These are phyloP conservation scores for Diplolepis rosae DNA, from an alignment of 2,888 invertebrate genomes.

Conservation along the genomic window DNA sequence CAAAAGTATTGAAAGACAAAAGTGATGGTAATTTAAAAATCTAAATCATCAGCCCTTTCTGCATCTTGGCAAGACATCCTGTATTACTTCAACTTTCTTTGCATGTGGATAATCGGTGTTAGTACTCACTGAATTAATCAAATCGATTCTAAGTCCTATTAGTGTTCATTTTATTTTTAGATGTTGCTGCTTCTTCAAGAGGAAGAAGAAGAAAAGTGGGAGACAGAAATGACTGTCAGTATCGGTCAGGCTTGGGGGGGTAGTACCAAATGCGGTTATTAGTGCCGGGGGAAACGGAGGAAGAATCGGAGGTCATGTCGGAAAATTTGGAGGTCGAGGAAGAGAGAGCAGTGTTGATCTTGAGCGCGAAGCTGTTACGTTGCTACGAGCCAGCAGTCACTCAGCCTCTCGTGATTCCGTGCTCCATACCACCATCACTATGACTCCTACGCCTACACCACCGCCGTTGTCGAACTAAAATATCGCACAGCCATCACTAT, in stretches of 20 bases:
- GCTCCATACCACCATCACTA: slow-evolving; percentile 73
- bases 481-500: slow-evolving; percentile 51
- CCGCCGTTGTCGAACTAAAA: slow-evolving; percentile 67
- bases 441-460: slow-evolving; percentile 65
- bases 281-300: slow-evolving; percentile 57
- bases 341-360: slow-evolving; percentile 50
- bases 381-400: slow-evolving; percentile 79
- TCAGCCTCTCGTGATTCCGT: slow-evolving; percentile 79
- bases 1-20: no score
- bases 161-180: slow-evolving; percentile 80
- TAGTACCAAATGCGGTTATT: slow-evolving; percentile 68
- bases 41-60: neutral
- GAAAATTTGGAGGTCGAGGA: slow-evolving; percentile 40
- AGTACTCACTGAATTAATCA: slow-evolving; percentile 43
- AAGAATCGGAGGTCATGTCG: slow-evolving; percentile 37
- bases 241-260: slow-evolving; percentile 79
- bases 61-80: neutral
- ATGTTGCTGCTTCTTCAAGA: slow-evolving; percentile 99
- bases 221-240: slow-evolving; percentile 92
- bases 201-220: slow-evolving; percentile 98
- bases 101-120: slow-evolving; percentile 14
- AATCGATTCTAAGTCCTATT: slow-evolving; percentile 72
- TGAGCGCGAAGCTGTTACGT: slow-evolving; percentile 77
- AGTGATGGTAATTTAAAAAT: no score
- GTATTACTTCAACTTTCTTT: neutral